Evolutionary conservation across 2,888 invertebrate genomes (phyloP).

Genomic region (Lampropteryx suffumata): DNA sequence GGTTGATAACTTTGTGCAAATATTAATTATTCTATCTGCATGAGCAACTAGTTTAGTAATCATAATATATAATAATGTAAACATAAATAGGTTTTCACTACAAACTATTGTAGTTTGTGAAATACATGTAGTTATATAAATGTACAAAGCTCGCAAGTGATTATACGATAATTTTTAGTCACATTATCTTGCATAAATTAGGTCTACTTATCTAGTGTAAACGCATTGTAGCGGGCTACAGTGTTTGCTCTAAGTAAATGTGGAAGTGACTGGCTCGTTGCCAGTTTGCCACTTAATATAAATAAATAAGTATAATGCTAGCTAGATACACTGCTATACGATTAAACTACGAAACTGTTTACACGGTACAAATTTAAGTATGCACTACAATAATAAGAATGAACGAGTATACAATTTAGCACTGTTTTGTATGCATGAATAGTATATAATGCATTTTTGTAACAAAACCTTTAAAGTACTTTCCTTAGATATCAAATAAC

Average conservation of each 20-base stretch:
- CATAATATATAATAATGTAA: too few relatives aligned
- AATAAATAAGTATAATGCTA: constrained; percentile 15
- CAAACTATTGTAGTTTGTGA: too few relatives aligned
- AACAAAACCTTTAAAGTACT: too few relatives aligned
- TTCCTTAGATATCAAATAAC: too few relatives aligned
- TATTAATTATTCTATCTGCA: too few relatives aligned
- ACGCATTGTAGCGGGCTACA: constrained; percentile 10
- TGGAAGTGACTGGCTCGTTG: constrained; percentile 17
- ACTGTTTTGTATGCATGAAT: not conserved
- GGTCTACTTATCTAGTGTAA: not conserved
- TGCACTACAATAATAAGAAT: constrained; percentile 1
- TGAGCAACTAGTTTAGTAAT: too few relatives aligned
- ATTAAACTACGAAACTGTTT: constrained; percentile 6
- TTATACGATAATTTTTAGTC: too few relatives aligned
- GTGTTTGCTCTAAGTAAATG: constrained; percentile 16
- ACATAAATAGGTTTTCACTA: too few relatives aligned
- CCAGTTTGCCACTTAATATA: constrained; percentile 25
- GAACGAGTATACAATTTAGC: constrained; percentile 1
- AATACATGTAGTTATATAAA: too few relatives aligned
- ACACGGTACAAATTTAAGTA: not conserved
- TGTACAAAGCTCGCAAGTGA: too few relatives aligned
- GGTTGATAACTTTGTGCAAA: too few relatives aligned
- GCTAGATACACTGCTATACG: constrained; percentile 1
- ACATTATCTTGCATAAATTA: not conserved
- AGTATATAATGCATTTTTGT: too few relatives aligned